Percentiles rank a stretch among this genome's conserved stretches.
These are phyloP conservation scores for Brevimyrus niger DNA, from an alignment of 2,113 vertebrate species.

Conservation along the genomic window DNA sequence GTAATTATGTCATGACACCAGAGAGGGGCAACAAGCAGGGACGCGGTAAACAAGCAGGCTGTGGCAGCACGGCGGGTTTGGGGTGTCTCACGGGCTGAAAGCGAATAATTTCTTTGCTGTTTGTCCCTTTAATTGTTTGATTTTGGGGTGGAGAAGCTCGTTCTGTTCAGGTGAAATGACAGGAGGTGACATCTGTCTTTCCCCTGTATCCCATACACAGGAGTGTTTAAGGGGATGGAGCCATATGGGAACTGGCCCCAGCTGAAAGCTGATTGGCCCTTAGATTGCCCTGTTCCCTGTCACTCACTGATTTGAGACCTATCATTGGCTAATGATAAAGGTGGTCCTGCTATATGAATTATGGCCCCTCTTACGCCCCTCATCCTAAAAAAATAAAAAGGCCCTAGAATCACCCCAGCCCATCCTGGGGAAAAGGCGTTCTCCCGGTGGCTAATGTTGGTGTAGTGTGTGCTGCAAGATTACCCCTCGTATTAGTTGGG, in stretches of 20 bases:
- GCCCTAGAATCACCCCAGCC: not conserved
- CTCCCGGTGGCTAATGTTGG: not conserved
- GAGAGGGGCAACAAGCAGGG: conserved; percentile 39
- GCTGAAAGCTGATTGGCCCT: not conserved
- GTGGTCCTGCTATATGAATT: not conserved
- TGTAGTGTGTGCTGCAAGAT: not conserved
- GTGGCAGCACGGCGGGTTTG: not conserved
- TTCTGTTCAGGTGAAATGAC: not conserved
- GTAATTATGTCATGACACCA: conserved; percentile 53
- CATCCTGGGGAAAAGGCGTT: conserved; percentile 4
- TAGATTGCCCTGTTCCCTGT: not conserved
- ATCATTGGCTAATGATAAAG: not conserved
- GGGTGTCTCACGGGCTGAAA: not conserved
- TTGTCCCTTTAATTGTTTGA: not conserved
- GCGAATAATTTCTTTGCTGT: not conserved
- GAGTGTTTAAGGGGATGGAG: not conserved
- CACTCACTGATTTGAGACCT: not conserved
- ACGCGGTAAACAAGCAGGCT: not conserved
- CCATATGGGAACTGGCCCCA: not conserved
- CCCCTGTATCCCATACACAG: not conserved
- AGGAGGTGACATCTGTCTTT: not conserved
- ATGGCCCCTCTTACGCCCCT: not conserved
- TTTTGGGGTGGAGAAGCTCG: not conserved
- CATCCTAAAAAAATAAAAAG: not conserved
- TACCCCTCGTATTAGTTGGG: no score